Evolutionary conservation across 1,140 invertebrate species (phyloP), one percentile per base, ranked within the genome.

Genomic region (Heliconius himera): DNA sequence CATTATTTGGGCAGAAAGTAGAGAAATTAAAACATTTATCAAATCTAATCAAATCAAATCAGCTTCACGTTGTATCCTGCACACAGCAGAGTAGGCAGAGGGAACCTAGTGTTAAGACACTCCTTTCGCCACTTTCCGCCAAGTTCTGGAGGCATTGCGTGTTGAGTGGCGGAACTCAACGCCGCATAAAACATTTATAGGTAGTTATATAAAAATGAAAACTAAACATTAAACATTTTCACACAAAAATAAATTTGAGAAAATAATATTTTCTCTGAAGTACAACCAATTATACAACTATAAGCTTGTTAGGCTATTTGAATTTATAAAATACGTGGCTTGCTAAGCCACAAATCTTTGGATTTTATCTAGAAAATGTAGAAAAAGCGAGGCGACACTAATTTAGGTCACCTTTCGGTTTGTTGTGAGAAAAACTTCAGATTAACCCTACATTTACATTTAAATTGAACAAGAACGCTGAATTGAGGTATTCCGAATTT

Each of bases 361-460:
- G 2, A 41, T 77, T 77, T 72, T 54, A 72, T 16, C 70, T 51
- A 46, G 26, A 54, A 49, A 72, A 54, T 49, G 46, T 11, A 33
- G n/a, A 46, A 73, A 78, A 73, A 56, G 36, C 49, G 51, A 56
- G 9, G 49, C 46, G 6, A 29, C 8, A 54, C 38, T 54, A 77
- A 77, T 76, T 46, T 54, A 70, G 74, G 26, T 76, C 22, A 73
- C 70, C 41, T 60, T 78, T 78, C 49, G 76, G 46, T 78, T 73
- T 78, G 49, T 49, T 49, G 51, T 29, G 36, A 56, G 71, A 33
- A 73, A 77, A 54, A 26, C 54, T 33, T 72, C 22, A 72, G 70
- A 77, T 66, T 66, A 26, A 66, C 22, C 22, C 22, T 46, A 77
- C 70, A 77, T 77, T 77, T 72, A 56, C 70, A 77, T 77, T 77